A percentile compares a stretch with the other conserved stretches of the same genome.
Conservation (phyloP, 92 coral and sea anemone species). For the Ricordea florida region DNA sequence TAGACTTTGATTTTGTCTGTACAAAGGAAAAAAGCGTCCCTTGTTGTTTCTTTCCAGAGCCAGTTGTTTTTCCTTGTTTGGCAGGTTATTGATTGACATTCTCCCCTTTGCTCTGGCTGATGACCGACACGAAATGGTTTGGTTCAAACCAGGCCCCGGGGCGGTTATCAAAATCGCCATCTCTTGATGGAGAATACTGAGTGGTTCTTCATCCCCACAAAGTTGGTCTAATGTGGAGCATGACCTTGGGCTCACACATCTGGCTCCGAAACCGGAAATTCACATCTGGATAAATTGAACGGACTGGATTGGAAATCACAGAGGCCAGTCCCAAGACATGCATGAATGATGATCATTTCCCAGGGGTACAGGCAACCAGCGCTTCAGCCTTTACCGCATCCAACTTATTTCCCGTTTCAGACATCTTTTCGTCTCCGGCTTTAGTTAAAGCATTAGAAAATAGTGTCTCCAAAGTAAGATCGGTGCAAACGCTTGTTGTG, state of each 20-base stretch:
- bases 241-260: conserved; percentile 36
- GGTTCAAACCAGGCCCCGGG: too few relatives aligned
- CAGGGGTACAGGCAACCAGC: conserved; percentile 26
- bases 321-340: conserved; percentile 56
- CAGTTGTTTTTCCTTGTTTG: too few relatives aligned
- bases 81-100: too few relatives aligned
- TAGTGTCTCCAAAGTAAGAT: neutral
- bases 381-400: conserved; percentile 44
- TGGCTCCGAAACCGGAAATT: conserved; percentile 5
- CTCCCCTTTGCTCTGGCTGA: too few relatives aligned
- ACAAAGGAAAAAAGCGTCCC: too few relatives aligned
- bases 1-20: too few relatives aligned
- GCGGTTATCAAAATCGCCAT: conserved; percentile 3
- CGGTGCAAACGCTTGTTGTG: neutral
- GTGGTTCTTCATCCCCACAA: too few relatives aligned
- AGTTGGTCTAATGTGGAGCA: too few relatives aligned
- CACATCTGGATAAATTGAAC: conserved; percentile 40
- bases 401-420: conserved; percentile 14
- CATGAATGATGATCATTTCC: conserved; percentile 42
- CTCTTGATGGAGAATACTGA: neutral
- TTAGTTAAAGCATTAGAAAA: conserved; percentile 15
- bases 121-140: too few relatives aligned
- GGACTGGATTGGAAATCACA: conserved; percentile 34
- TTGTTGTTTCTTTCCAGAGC: too few relatives aligned
- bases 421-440: neutral